Percentiles rank a stretch among this genome's conserved stretches.
Evolutionary conservation across 2,797 vertebrate species (phyloP).

Genomic region (Ibycter americanus): DNA sequence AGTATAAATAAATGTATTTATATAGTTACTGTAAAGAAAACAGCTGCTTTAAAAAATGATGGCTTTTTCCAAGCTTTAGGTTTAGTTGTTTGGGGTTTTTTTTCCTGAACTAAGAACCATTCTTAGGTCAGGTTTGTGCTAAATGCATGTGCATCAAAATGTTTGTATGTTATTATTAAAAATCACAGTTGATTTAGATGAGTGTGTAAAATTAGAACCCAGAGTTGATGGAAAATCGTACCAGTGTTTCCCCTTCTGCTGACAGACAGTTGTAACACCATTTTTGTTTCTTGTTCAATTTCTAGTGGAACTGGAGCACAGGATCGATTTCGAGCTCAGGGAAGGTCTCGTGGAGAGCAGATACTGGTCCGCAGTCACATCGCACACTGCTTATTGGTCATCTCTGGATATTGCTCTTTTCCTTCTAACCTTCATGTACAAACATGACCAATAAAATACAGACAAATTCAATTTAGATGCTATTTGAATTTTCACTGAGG

Average conservation of each 20-base stretch:
- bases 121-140: background rate
- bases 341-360: slow-evolving; percentile 97
- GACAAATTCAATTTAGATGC: slow-evolving; percentile 71
- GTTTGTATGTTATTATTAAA: background rate
- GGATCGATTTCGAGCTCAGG: slow-evolving; percentile 95
- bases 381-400: slow-evolving; percentile 97
- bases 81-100: background rate
- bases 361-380: slow-evolving; percentile 98
- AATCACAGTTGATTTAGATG: background rate
- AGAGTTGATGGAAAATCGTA: accelerated
- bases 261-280: accelerated
- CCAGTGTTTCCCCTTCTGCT: background rate
- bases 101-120: background rate
- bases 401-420: slow-evolving; percentile 96
- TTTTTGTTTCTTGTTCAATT: background rate
- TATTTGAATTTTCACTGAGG: slow-evolving; percentile 38
- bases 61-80: background rate
- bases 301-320: slow-evolving; percentile 93
- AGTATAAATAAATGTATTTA: background rate
- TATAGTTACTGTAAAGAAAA: background rate
- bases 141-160: background rate
- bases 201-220: background rate
- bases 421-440: slow-evolving; percentile 94
- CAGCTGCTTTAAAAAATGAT: background rate
- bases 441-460: slow-evolving; percentile 75